Evolutionary conservation across 1,140 invertebrate genomes (phyloP), one percentile per base, ranked within the genome.

Genomic region (Eumaeus atala): DNA sequence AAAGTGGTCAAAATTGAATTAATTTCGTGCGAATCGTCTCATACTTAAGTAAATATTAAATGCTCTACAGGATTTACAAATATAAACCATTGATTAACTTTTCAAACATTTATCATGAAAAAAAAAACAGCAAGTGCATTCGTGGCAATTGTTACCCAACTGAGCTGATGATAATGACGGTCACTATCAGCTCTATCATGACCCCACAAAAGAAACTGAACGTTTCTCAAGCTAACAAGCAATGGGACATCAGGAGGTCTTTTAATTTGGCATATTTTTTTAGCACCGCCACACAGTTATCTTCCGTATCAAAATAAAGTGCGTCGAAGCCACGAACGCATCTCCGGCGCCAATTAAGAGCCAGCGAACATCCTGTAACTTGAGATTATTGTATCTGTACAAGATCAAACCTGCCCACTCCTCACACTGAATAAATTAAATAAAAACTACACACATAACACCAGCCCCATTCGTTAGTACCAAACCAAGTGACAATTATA

Each of bases 351-450:
- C 81, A 84, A 84, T 84, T 84, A 84, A 84, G 79, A 62, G 65
- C 61, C 63, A 63, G 69, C 72, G 72, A 79, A 84, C 81, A 84
- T 79, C 72, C 81, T 84, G 78, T 84, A 84, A 81, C 74, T 66
- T 70, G 63, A 82, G 72, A 84, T 84, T 79, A 84, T 82, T 77
- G 74, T 81, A 84, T 84, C 78, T 71, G 63, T 66, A 84, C 78
- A 82, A 73, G 65, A 70, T 80, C 82, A 77, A 61, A 67, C 58
- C 66, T 72, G 75, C 70, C 63, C 67, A 72, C 77, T 78, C 72
- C 74, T 72, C 72, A 78, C 73, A 68, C 71, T 66, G 78, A 80
- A 82, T 84, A 84, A 80, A 82, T 84, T 84, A 80, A 77, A 79
- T 81, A 77, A 82, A 82, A 79, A 81, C 59, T 63, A 67, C 68